Evolutionary conservation across 2,888 invertebrate genomes (phyloP).

Genomic region (Chelonus formosanus): DNA sequence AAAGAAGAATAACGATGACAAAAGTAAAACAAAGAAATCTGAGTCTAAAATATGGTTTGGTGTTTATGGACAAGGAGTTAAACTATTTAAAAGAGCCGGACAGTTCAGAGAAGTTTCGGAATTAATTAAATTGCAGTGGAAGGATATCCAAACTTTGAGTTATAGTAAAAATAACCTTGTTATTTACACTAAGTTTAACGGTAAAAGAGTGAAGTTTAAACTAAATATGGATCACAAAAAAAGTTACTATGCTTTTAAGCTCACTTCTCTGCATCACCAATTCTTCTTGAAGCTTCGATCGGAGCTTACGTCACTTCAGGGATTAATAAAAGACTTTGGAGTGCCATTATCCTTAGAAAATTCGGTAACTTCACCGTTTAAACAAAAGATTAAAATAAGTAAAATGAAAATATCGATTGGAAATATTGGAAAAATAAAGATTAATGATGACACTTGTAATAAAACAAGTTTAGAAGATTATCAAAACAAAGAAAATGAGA

Average conservation of each 20-base stretch:
- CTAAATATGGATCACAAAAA: conserved; percentile 78
- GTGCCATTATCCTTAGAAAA: conserved; percentile 50
- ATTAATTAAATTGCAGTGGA: conserved; percentile 71
- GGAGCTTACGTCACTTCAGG: conserved; percentile 72
- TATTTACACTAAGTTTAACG: conserved; percentile 68
- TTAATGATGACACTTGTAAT: conserved; percentile 21
- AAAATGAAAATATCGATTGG: conserved; percentile 58
- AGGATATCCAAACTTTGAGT: conserved; percentile 79
- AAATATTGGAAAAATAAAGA: conserved; percentile 35
- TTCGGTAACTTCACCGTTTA: conserved; percentile 51
- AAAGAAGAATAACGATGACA: conserved; percentile 44
- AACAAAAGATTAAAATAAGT: conserved; percentile 49
- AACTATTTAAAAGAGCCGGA: conserved; percentile 61
- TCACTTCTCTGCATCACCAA: conserved; percentile 81
- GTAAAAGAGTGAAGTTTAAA: conserved; percentile 75
- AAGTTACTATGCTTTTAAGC: conserved; percentile 79
- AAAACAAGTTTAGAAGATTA: conserved; percentile 68
- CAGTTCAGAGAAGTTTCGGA: conserved; percentile 56
- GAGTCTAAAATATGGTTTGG: conserved; percentile 64
- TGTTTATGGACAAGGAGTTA: conserved; percentile 63
- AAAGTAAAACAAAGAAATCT: conserved; percentile 51
- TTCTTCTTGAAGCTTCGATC: conserved; percentile 78
- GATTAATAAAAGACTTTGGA: conserved; percentile 63
- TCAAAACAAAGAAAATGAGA: conserved; percentile 77
- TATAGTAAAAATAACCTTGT: conserved; percentile 78